Evolutionary conservation across 2,797 vertebrate genomes (phyloP).

Genomic region (Setipinna tenuifilis): DNA sequence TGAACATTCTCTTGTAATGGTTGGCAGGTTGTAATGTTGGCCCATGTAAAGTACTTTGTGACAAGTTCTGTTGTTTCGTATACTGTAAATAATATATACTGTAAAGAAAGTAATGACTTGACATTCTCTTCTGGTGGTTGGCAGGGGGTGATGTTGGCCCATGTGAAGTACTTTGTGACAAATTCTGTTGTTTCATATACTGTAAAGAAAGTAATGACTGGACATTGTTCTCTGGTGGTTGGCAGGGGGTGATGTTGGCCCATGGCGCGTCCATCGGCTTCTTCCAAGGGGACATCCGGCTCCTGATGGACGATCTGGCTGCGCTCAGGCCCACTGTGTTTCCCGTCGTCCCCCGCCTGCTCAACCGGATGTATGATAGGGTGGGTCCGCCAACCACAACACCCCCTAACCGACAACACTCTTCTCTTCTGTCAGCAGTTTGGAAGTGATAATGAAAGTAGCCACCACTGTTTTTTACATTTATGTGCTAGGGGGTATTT

Average conservation of each 20-base stretch:
- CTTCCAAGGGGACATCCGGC: constrained; percentile 95
- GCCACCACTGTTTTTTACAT: background rate
- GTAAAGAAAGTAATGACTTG: no score
- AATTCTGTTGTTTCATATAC: no score
- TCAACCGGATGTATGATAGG: constrained; percentile 97
- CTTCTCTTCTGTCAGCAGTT: background rate
- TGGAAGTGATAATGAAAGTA: background rate
- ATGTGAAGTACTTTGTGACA: no score
- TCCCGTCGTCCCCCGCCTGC: constrained; percentile 91
- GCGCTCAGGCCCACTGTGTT: constrained; percentile 89
- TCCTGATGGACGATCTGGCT: constrained; percentile 94
- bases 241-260: constrained; percentile 83
- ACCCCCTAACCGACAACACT: background rate
- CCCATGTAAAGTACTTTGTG: no score
- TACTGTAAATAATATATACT: no score
- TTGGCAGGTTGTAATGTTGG: no score
- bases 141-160: no score
- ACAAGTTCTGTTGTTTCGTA: no score
- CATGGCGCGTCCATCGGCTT: constrained; percentile 92
- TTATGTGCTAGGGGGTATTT: background rate
- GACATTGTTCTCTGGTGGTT: no score
- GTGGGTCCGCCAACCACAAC: constrained; percentile 66
- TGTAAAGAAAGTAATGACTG: no score
- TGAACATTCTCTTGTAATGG: no score
- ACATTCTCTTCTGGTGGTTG: no score